These are phyloP conservation scores for Cataglyphis hispanica DNA, from an alignment of 1,140 invertebrate species.

Conservation along the genomic window DNA sequence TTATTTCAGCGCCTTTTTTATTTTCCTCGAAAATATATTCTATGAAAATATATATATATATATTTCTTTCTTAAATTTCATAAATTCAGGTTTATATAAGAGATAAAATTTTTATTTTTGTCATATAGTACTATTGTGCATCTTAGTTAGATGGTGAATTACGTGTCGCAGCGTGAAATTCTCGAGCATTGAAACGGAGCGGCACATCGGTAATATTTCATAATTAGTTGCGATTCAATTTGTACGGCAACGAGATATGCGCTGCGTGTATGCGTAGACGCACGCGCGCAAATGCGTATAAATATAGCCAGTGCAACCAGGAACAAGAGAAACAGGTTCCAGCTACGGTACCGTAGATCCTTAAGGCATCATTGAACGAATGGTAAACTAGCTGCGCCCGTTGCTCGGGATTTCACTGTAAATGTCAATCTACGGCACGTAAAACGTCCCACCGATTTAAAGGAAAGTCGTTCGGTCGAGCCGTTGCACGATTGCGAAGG, in stretches of 20 bases:
- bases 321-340: slow-evolving; percentile 74
- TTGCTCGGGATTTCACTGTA: slow-evolving; percentile 67
- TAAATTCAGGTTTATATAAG: background rate
- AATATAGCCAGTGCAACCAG: slow-evolving; percentile 57
- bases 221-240: slow-evolving; percentile 53
- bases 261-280: background rate
- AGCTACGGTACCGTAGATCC: slow-evolving; percentile 66
- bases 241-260: slow-evolving; percentile 8
- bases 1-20: background rate
- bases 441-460: slow-evolving; percentile 74
- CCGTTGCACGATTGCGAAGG: slow-evolving; percentile 22
- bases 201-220: slow-evolving; percentile 51
- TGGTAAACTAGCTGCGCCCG: slow-evolving; percentile 63
- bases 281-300: slow-evolving; percentile 51
- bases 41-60: background rate
- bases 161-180: slow-evolving; percentile 29
- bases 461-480: slow-evolving; percentile 67
- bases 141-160: slow-evolving; percentile 12
- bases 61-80: background rate
- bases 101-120: background rate
- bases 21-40: background rate
- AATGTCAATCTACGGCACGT: slow-evolving; percentile 71
- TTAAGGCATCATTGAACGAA: slow-evolving; percentile 70
- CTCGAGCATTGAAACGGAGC: slow-evolving; percentile 6
- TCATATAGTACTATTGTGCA: background rate